Evolutionary conservation across 1,140 invertebrate genomes (phyloP), one percentile per base, ranked within the genome.

Genomic region (Leptopilina boulardi): DNA sequence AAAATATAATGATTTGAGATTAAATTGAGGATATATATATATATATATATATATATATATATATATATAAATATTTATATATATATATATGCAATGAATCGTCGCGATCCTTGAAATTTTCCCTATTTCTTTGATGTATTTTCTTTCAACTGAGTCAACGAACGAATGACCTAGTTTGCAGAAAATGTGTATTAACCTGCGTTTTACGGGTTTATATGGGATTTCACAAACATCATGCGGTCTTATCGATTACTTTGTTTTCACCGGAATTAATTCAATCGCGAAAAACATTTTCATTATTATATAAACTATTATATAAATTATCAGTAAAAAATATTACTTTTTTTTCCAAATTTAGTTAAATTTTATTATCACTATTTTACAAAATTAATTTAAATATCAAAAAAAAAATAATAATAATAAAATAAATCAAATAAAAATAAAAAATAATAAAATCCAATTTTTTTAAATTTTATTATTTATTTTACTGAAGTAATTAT

Each of bases 81-180:
- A 56, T 34, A 71, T 42, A 56, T 66, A 30, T 78, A 21, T 34
- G 30, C 6, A 34, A 34, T 34, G 30, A 34, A 34, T 34, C 30
- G n/a, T n/a, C 30, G 30, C 30, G 30, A 34, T 34, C 30, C 30
- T 34, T 34, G 30, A 34, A 34, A n/a, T 47, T 47, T n/a, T 30
- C 54, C 75, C 77, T 77, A 73, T 75, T 74, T 11, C 42, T 77
- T 77, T 77, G 75, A 77, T 80, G 51, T 77, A 83, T 74, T 34
- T 66, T 74, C 42, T 76, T n/a, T 71, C 77, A 71, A 66, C 79
- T 80, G 74, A 81, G 77, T 75, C 77, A 47, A 77, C 79, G 78
- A 72, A 81, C 80, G 80, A 84, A 83, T 82, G 85, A 86, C 85
- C 85, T 80, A 86, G 80, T 85, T 86, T 84, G 83, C 2, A 3